Evolutionary conservation across 2,113 vertebrate species (phyloP), one percentile per base, ranked within the genome.

Genomic region (Neoarius graeffei): DNA sequence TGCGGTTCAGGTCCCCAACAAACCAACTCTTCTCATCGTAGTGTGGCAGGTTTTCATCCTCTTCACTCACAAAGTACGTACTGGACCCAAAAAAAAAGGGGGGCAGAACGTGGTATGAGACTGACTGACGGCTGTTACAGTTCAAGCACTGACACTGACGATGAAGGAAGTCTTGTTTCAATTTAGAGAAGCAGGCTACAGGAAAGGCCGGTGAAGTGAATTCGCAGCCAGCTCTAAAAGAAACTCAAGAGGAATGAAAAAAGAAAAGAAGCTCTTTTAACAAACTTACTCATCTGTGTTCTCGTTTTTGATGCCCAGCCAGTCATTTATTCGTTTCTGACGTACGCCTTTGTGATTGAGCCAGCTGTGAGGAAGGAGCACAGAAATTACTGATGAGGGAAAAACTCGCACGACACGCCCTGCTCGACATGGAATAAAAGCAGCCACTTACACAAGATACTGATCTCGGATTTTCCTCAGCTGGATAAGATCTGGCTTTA

Each of bases 11-110:
- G 92, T 97, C 96, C 2, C 97, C 98, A 5, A 98, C 98, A 91
- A 99, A 99, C 98, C 98, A 99, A 90, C 96, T 98, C 93, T 98
- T 99, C 95, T 99, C 97, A 62, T 99, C 97, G 7, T 96, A 96
- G 92, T 99, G 97, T 35, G 98, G 97, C 91, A 98, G 89, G 89
- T 96, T 97, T 93, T 99, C 97, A 25, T 99, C 97, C 88, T 98
- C 98, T 92, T 99, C 97, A 50, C 92, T 97, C 86, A 97, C 94
- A 90, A 97, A 98, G 93, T 97, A 99, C 7, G 95, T 91, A 88
- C 98, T 99, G 92, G 9, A 86, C 23, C 76, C 8, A 67, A 66
- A 79, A 48, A 59, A 25, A 52, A 17, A 80, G 1, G 19, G 1
- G 19, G 3, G 11, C 17, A 81, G 56, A 42, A 6, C 19, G 6